Evolutionary conservation across 2,797 vertebrate genomes (phyloP), one percentile per base, ranked within the genome.

Genomic region (Catamblyrhynchus diadema): DNA sequence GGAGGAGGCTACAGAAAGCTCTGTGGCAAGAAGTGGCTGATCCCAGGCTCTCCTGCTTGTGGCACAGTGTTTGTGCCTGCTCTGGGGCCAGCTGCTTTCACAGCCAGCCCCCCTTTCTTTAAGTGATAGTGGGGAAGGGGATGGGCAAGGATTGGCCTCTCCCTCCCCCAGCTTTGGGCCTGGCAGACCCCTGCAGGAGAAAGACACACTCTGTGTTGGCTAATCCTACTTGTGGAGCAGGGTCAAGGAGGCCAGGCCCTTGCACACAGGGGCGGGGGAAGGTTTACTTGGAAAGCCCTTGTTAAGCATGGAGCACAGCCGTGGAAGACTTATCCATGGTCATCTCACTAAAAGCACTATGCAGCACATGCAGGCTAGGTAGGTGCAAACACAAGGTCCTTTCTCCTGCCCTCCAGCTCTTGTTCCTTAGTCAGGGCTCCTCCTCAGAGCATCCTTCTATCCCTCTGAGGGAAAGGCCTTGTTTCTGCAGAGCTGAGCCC

Each of bases 261-360:
- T 45, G 57, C n/a, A 11, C 39, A 66, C 60, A 22, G 42, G 0
- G 10, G 21, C 22, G 62, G n/a, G 32, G 44, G 47, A 84, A 23
- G 27, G 22, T 30, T 45, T 16, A 71, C 71, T n/a, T 60, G 79
- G 67, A 71, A 77, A 94, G 89, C 60, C 88, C 81, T 93, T 70
- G 67, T 64, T 94, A 94, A 69, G 60, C 44, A 30, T 8, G 19
- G 83, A 89, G 79, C 74, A 61, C 17, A 56, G 82, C 73, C 5
- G 10, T 80, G 86, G 84, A 91, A 88, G 82, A 61, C 69, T 44
- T 13, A 37, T 73, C 61, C 4, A 28, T 50, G 66, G 70, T 37
- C 61, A 47, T 67, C 72, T 71, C 44, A 35, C 95, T 95, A 91
- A 47, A 92, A 96, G 86, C 90, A 82, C 71, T 88, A 95, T 19